A percentile compares a stretch with the other conserved stretches of the same genome.
phyloP scores from a whole-genome alignment of 2,797 vertebrate species.

The Microctenopoma lineatum region DNA sequence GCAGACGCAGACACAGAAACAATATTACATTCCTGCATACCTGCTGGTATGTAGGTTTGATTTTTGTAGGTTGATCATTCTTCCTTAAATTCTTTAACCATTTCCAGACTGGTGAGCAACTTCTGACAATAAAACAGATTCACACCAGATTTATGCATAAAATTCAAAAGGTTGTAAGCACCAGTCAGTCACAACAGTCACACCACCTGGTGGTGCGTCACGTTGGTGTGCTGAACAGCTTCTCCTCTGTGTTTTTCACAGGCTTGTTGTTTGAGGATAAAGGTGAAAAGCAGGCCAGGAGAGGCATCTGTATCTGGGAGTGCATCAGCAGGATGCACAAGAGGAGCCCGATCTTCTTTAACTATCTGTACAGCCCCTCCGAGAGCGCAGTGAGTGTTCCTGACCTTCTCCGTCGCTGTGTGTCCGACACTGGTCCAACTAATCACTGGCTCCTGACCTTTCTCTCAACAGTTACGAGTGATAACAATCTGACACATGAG shows the following conservation, averaged over 20 bases:
- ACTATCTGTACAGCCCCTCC: conserved; percentile 92
- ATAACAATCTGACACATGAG: too few relatives aligned
- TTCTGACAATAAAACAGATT: too few relatives aligned
- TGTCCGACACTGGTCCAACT: not conserved
- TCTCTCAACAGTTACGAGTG: not conserved
- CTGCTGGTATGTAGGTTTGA: too few relatives aligned
- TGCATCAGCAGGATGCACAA: conserved; percentile 94
- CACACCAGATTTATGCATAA: too few relatives aligned
- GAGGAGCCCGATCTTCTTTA: conserved; percentile 95
- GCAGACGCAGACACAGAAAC: too few relatives aligned
- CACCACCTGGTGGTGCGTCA: too few relatives aligned
- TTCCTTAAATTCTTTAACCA: too few relatives aligned
- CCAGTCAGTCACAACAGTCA: too few relatives aligned
- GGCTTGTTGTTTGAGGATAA: conserved; percentile 97
- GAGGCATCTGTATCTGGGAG: conserved; percentile 97
- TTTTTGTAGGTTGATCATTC: too few relatives aligned
- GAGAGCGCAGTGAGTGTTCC: conserved; percentile 87
- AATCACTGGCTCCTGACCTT: not conserved
- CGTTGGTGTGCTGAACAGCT: conserved; percentile 18
- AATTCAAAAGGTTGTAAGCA: too few relatives aligned
- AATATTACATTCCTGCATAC: too few relatives aligned
- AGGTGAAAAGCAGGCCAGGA: conserved; percentile 93
- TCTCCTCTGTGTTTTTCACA: conserved; percentile 68
- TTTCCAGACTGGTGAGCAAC: too few relatives aligned
- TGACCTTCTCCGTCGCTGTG: not conserved